phyloP scores from a whole-genome alignment of 1,140 invertebrate genomes.

The Drosophila parabipectinata region DNA sequence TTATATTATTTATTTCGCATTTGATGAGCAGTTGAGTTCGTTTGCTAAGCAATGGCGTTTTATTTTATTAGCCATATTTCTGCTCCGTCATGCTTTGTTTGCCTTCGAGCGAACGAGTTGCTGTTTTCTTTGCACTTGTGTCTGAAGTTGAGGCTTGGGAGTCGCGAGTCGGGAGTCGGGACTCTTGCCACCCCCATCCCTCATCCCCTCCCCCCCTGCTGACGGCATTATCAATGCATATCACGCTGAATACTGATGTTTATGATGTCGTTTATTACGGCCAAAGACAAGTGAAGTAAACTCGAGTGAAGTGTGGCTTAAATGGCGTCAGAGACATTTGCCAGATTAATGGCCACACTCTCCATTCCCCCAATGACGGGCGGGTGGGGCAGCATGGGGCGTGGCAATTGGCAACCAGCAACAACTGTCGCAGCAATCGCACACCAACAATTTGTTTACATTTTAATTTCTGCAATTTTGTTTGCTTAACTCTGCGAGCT shows the following conservation, averaged over 20 bases:
- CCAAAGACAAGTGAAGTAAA: constrained; percentile 53
- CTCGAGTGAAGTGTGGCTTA: constrained; percentile 75
- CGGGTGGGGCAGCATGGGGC: constrained; percentile 11
- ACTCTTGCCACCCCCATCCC: neutral
- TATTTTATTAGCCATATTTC: constrained; percentile 81
- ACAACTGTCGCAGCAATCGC: constrained; percentile 24
- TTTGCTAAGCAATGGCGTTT: constrained; percentile 70
- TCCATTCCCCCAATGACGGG: neutral
- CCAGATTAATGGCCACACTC: constrained; percentile 71
- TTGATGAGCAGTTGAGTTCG: constrained; percentile 26
- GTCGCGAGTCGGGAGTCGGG: neutral
- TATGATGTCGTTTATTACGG: constrained; percentile 55
- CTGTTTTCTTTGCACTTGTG: constrained; percentile 51
- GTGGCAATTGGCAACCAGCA: constrained; percentile 21
- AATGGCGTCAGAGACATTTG: constrained; percentile 77
- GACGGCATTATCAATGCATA: constrained; percentile 76
- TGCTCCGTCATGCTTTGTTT: constrained; percentile 78
- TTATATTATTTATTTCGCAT: constrained; percentile 26
- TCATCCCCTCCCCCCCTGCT: neutral
- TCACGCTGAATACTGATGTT: constrained; percentile 70
- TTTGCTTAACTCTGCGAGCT: constrained; percentile 68
- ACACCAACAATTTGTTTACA: constrained; percentile 76
- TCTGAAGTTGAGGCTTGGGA: constrained; percentile 35
- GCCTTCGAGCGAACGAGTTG: constrained; percentile 43
- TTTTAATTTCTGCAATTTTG: constrained; percentile 82